Evolutionary conservation across 2,113 vertebrate species (phyloP).

Genomic region (Microcebus griseorufus): DNA sequence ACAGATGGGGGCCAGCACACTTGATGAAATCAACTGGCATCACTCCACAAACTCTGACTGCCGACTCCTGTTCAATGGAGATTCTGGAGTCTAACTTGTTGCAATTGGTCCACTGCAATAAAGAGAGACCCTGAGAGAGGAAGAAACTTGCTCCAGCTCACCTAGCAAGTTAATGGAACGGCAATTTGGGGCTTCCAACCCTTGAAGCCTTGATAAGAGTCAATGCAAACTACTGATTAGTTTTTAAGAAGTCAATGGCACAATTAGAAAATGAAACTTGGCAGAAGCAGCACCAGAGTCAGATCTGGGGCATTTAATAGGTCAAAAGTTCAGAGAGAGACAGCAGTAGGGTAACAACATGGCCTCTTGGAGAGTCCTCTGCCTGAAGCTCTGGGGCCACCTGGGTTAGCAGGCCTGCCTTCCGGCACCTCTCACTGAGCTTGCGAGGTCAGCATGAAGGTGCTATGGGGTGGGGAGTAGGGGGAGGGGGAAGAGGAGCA

Average conservation of each 20-base stretch:
- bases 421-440: not conserved
- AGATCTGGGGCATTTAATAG: not conserved
- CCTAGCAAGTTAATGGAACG: not conserved
- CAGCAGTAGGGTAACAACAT: not conserved
- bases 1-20: not conserved
- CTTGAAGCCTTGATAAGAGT: not conserved
- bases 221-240: not conserved
- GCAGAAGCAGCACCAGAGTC: constrained; percentile 22
- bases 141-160: not conserved
- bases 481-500: not conserved
- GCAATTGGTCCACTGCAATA: not conserved
- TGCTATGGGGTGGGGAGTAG: not conserved
- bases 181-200: not conserved
- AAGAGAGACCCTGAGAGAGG: not conserved
- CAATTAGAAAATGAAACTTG: not conserved
- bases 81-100: not conserved
- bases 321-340: not conserved
- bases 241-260: not conserved
- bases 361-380: not conserved
- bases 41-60: not conserved
- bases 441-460: not conserved
- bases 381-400: not conserved
- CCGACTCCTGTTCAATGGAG: not conserved
- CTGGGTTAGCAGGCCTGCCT: not conserved
- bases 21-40: not conserved